Evolutionary conservation across 2,797 vertebrate genomes (phyloP), one percentile per base, ranked within the genome.

Genomic region (Novumbra hubbsi): DNA sequence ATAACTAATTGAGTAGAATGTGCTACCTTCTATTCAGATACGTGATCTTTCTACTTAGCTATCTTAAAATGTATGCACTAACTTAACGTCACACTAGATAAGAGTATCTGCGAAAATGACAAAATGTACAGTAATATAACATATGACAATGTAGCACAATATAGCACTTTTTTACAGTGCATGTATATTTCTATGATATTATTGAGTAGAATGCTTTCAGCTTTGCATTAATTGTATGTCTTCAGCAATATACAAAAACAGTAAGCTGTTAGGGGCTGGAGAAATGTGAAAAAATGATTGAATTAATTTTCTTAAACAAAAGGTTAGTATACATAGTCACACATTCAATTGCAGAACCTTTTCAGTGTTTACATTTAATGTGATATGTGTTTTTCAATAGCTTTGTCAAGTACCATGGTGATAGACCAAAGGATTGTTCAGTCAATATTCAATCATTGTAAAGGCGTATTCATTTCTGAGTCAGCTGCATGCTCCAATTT

Each of bases 401-500:
- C 50, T 34, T 68, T 70, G 76, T 73, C 69, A 82, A 76, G 71
- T 70, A 82, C 77, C 72, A 28, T 70, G 81, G 81, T 80, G 80
- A 90, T 91, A 90, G 80, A 88, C 87, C 84, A 84, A 84, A 79
- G 79, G 86, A 90, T 91, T 92, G 90, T 92, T 88, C 88, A 87
- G 89, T 92, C 89, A 90, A 91, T 87, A 88, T 87, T 85, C 86
- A 86, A 83, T 89, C 85, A 93, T 91, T 93, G 92, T 92, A 88
- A 89, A 89, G 83, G 78, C 88, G 91, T 90, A 93, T 93, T 93
- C 90, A 91, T 93, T 82, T 91, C 76, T 78, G 89, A 93, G 90
- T 94, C 92, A 94, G 93, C 92, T 94, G 92, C 86, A 73, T 91
- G 89, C 93, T 93, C 90, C 80, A 76, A 86, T 94, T 94, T 94